phyloP scores from a whole-genome alignment of 2,888 invertebrate species.

The Hesperia comma region DNA sequence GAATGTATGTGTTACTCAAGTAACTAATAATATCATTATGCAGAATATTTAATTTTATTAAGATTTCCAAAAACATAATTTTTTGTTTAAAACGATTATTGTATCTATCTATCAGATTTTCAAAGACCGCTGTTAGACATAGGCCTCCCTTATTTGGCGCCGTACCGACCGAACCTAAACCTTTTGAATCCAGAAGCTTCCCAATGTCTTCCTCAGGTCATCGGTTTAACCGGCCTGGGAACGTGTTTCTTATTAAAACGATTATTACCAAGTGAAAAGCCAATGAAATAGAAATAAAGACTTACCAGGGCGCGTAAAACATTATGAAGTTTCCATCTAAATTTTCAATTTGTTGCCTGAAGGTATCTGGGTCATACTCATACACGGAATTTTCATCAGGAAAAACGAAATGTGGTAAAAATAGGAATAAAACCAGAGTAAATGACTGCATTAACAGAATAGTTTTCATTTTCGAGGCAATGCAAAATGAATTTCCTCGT shows the following conservation, averaged over 20 bases:
- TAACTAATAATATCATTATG: too few relatives aligned
- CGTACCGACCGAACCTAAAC: too few relatives aligned
- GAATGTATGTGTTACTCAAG: too few relatives aligned
- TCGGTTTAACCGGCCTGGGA: too few relatives aligned
- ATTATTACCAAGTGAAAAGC: neutral
- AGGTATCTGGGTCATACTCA: constrained; percentile 85
- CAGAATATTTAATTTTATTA: too few relatives aligned
- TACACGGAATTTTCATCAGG: constrained; percentile 85
- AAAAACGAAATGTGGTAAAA: constrained; percentile 86
- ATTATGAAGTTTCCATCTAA: constrained; percentile 89
- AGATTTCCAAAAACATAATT: too few relatives aligned
- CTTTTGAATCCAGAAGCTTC: too few relatives aligned
- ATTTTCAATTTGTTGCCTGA: constrained; percentile 85
- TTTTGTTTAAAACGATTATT: too few relatives aligned
- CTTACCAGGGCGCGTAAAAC: constrained; percentile 92
- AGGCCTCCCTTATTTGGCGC: too few relatives aligned
- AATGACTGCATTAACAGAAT: neutral
- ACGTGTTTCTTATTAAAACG: neutral
- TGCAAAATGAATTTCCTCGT: neutral
- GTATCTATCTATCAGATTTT: too few relatives aligned
- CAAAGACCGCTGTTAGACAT: too few relatives aligned
- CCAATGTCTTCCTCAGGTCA: too few relatives aligned
- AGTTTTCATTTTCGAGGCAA: constrained; percentile 17
- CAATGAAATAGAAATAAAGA: constrained; percentile 39
- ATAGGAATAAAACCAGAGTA: constrained; percentile 50